phyloP scores from a whole-genome alignment of 1,140 invertebrate species.

The Calephelis virginiensis region DNA sequence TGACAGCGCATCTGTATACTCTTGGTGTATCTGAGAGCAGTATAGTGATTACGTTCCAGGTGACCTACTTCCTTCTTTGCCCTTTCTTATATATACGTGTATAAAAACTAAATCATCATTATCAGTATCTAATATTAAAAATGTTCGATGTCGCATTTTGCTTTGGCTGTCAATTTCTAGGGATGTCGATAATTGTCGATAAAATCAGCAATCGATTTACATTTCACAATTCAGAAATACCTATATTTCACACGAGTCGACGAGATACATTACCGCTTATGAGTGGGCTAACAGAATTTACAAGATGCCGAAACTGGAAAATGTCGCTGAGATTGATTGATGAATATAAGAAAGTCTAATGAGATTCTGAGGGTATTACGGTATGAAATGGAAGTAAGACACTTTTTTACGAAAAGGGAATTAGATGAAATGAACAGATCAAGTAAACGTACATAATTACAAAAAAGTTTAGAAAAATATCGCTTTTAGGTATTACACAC shows the following conservation, averaged over 20 bases:
- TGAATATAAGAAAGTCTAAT: conserved; percentile 5
- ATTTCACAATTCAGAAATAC: conserved; percentile 38
- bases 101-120: too few relatives aligned
- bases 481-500: too few relatives aligned
- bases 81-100: too few relatives aligned
- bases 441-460: too few relatives aligned
- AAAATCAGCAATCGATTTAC: conserved; percentile 68
- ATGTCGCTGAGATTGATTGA: neutral
- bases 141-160: too few relatives aligned
- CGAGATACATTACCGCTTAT: conserved; percentile 53
- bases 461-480: too few relatives aligned
- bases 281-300: conserved; percentile 62
- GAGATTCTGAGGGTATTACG: neutral
- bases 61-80: too few relatives aligned
- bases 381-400: neutral
- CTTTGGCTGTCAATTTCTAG: too few relatives aligned
- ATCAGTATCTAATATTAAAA: too few relatives aligned
- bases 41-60: too few relatives aligned
- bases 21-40: too few relatives aligned
- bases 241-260: conserved; percentile 44
- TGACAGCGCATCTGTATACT: too few relatives aligned
- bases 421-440: neutral
- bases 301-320: conserved; percentile 25
- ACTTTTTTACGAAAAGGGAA: neutral
- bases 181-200: conserved; percentile 28